phyloP scores from a whole-genome alignment of 2,888 invertebrate genomes.

The Cosmia trapezina region DNA sequence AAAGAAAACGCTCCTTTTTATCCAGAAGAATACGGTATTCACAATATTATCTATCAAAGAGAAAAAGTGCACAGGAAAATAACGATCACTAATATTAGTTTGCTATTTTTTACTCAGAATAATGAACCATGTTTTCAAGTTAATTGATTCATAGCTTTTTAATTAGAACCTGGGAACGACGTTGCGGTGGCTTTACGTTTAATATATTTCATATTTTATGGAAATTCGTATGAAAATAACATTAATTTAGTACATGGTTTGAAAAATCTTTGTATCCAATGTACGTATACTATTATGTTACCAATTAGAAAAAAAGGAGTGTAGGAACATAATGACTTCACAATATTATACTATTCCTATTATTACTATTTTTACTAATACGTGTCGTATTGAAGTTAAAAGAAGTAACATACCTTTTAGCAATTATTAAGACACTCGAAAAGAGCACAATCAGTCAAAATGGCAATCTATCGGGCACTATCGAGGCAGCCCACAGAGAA shows the following conservation, averaged over 20 bases:
- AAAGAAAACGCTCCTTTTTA: background rate
- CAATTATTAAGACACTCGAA: background rate
- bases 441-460: no score
- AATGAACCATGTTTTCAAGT: conserved; percentile 53
- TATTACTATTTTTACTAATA: background rate
- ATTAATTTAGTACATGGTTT: background rate
- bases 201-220: conserved; percentile 23
- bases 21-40: background rate
- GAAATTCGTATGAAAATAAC: conserved; percentile 7
- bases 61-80: conserved; percentile 31
- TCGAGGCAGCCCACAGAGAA: background rate
- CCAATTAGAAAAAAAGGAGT: background rate
- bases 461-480: background rate
- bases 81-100: conserved; percentile 34
- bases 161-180: conserved; percentile 43
- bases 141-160: conserved; percentile 60
- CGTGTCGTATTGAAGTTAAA: background rate
- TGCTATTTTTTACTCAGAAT: conserved; percentile 33
- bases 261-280: background rate
- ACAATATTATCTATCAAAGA: conserved; percentile 13
- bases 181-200: conserved; percentile 17
- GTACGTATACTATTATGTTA: background rate
- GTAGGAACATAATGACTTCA: no score
- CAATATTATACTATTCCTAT: background rate
- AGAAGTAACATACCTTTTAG: background rate